Percentiles rank a stretch among this genome's conserved stretches.
Evolutionary conservation across 2,113 vertebrate genomes (phyloP).

Genomic region (Lepisosteus osseus): DNA sequence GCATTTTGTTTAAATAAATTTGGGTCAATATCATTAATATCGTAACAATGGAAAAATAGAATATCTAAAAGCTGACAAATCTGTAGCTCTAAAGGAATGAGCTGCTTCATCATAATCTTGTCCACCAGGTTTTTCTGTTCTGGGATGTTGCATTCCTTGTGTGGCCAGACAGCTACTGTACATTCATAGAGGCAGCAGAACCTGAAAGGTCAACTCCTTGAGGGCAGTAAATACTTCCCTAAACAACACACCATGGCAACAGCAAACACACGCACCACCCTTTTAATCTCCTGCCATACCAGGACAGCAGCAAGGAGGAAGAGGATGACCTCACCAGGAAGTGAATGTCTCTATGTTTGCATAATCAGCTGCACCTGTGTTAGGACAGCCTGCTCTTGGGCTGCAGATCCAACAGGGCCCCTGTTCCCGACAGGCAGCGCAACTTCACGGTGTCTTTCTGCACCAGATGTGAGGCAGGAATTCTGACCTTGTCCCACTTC

Average conservation of each 20-base stretch:
- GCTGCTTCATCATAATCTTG: too few species aligned
- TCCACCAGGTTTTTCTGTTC: too few species aligned
- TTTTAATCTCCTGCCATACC: slow-evolving; percentile 18
- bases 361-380: slow-evolving; percentile 57
- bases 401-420: slow-evolving; percentile 1
- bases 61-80: too few species aligned
- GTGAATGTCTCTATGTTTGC: slow-evolving; percentile 49
- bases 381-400: slow-evolving; percentile 29
- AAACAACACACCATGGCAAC: slow-evolving; percentile 2
- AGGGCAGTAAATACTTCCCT: slow-evolving; percentile 29
- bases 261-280: slow-evolving; percentile 1
- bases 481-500: too few species aligned
- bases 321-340: slow-evolving; percentile 61
- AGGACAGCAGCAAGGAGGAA: slow-evolving; percentile 15
- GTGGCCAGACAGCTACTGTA: too few species aligned
- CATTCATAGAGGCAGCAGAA: neutral
- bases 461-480: too few species aligned
- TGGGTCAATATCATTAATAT: too few species aligned
- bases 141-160: too few species aligned
- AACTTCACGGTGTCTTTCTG: neutral
- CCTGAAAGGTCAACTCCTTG: slow-evolving; percentile 23
- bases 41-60: too few species aligned
- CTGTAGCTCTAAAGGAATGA: too few species aligned
- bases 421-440: neutral
- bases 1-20: too few species aligned